These are phyloP conservation scores for Neodiprion pinetum DNA, from an alignment of 1,140 invertebrate genomes.

Conservation along the genomic window DNA sequence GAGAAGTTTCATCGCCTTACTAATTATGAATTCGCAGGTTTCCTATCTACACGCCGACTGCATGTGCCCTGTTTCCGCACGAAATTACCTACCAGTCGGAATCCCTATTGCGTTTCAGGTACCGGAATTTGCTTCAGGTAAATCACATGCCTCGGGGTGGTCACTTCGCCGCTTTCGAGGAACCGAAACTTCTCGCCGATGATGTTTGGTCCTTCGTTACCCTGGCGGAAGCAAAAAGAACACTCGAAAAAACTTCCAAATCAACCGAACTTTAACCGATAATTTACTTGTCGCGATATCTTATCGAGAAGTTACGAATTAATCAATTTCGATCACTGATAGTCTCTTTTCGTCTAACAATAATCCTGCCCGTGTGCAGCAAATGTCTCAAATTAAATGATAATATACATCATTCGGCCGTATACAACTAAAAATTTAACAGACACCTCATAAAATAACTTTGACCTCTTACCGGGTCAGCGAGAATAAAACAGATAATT, in stretches of 20 bases:
- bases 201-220: constrained; percentile 66
- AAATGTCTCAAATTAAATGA: too few species aligned
- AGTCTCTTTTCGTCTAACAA: too few species aligned
- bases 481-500: too few species aligned
- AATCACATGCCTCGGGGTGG: constrained; percentile 73
- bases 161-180: constrained; percentile 87
- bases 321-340: too few species aligned
- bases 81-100: constrained; percentile 69
- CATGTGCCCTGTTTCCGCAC: constrained; percentile 70
- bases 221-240: constrained; percentile 20
- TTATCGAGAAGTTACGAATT: too few species aligned
- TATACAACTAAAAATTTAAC: too few species aligned
- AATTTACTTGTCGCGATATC: too few species aligned
- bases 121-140: constrained; percentile 69
- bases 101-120: constrained; percentile 66
- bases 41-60: constrained; percentile 68
- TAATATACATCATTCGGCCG: too few species aligned
- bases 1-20: constrained; percentile 7
- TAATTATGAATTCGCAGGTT: constrained; percentile 60
- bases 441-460: too few species aligned
- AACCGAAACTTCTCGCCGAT: constrained; percentile 72
- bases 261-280: constrained; percentile 20
- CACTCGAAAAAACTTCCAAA: constrained; percentile 30
- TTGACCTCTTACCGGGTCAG: too few species aligned
- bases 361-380: too few species aligned